Conservation (phyloP, 2,797 vertebrate genomes). For the Gymnopithys bicolor region DNA sequence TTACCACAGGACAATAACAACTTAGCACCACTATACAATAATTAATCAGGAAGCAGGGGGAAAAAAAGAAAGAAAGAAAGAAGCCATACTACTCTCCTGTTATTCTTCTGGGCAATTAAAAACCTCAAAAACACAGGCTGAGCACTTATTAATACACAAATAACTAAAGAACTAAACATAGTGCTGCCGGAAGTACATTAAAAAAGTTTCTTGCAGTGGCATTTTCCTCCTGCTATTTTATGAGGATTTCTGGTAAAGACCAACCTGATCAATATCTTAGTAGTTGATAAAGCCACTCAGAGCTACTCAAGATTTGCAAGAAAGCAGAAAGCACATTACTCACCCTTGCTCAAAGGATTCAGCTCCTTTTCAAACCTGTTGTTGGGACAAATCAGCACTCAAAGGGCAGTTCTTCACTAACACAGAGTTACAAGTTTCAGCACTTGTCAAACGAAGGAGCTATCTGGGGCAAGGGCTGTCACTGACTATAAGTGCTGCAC, state of each 20-base stretch:
- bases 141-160: neutral
- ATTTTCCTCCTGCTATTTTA: neutral
- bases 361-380: neutral
- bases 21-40: neutral
- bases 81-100: neutral
- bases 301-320: neutral
- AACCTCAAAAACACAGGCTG: neutral
- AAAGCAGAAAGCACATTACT: neutral
- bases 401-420: neutral
- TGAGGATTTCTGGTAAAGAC: neutral
- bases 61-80: neutral
- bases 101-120: neutral
- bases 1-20: constrained; percentile 10
- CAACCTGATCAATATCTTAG: neutral
- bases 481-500: neutral
- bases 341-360: neutral
- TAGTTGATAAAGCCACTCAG: neutral
- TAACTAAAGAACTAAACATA: neutral
- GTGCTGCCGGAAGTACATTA: neutral
- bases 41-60: neutral
- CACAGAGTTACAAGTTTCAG: neutral
- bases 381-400: neutral
- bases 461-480: constrained; percentile 14
- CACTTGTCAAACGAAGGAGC: neutral
- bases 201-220: neutral